A percentile compares a stretch with the other conserved stretches of the same genome.
These are phyloP conservation scores for Aspiorhynchus laticeps DNA, from an alignment of 2,113 vertebrate species.

Conservation along the genomic window DNA sequence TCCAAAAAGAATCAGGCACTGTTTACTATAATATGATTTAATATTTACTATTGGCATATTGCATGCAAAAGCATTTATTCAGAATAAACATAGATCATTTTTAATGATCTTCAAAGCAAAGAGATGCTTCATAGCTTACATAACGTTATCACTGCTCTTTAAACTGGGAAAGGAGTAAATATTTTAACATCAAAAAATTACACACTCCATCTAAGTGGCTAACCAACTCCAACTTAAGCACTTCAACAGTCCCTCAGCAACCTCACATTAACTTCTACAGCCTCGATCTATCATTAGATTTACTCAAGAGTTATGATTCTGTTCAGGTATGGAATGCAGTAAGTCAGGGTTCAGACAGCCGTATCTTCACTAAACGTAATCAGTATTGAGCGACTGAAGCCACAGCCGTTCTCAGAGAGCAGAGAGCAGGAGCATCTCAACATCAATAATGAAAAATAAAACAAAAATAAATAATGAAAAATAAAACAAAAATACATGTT, in stretches of 20 bases:
- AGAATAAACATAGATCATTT: background rate
- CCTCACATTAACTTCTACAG: background rate
- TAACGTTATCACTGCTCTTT: background rate
- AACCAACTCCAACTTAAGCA: background rate
- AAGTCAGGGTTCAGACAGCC: constrained; percentile 18
- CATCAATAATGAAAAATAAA: too few species aligned
- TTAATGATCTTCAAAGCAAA: background rate
- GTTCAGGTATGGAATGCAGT: background rate
- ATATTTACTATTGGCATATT: background rate
- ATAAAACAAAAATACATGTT: too few species aligned
- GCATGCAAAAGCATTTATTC: constrained; percentile 5
- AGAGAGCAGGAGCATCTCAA: background rate
- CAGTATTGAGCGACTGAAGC: constrained; percentile 1
- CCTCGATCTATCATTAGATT: constrained; percentile 2
- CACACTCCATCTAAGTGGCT: background rate
- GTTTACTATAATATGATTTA: background rate
- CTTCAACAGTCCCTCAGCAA: background rate
- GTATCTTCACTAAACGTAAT: constrained; percentile 24
- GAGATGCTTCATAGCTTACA: background rate
- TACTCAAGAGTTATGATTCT: constrained; percentile 30
- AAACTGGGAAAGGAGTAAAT: background rate
- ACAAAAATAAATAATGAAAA: too few species aligned
- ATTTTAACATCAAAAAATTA: background rate
- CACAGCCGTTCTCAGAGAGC: background rate
- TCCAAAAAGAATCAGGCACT: background rate